Percentiles rank a stretch among this genome's conserved stretches.
Conservation (phyloP, 1,140 invertebrate species). For the Dendrolimus kikuchii region DNA sequence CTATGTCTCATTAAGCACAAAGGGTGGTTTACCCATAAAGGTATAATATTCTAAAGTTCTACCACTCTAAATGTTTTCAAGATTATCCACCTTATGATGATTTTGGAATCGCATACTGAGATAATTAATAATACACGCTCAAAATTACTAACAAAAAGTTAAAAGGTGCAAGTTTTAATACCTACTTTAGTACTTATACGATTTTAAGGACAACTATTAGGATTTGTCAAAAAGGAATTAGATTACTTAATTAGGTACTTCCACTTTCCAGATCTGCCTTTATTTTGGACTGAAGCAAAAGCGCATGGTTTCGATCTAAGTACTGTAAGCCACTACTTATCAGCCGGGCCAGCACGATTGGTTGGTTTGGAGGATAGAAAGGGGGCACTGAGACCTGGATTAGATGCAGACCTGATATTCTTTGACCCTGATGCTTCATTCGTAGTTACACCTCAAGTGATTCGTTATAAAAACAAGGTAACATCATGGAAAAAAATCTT, state of each 20-base stretch:
- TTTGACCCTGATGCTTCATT: slow-evolving; percentile 78
- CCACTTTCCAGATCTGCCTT: slow-evolving; percentile 69
- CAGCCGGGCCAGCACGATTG: slow-evolving; percentile 75
- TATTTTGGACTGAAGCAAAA: slow-evolving; percentile 78
- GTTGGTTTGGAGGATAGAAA: slow-evolving; percentile 74
- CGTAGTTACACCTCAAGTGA: slow-evolving; percentile 66
- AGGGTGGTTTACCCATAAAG: too few relatives aligned
- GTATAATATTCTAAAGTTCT: too few relatives aligned
- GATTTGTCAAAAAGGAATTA: too few relatives aligned
- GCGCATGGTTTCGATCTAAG: slow-evolving; percentile 65
- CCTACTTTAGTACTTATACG: too few relatives aligned
- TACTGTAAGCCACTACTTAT: slow-evolving; percentile 74
- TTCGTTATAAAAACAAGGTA: slow-evolving; percentile 76
- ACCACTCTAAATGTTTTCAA: too few relatives aligned
- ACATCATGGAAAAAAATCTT: not conserved
- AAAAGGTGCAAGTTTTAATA: too few relatives aligned
- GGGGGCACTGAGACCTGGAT: slow-evolving; percentile 74
- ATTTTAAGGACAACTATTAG: too few relatives aligned
- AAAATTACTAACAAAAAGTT: too few relatives aligned
- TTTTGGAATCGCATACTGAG: too few relatives aligned
- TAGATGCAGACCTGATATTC: slow-evolving; percentile 82
- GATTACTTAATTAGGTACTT: not conserved
- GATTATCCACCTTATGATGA: too few relatives aligned
- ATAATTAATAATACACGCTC: too few relatives aligned
- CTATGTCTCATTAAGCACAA: too few relatives aligned